phyloP scores from a whole-genome alignment of 2,113 vertebrate genomes.

The Polypterus senegalus region DNA sequence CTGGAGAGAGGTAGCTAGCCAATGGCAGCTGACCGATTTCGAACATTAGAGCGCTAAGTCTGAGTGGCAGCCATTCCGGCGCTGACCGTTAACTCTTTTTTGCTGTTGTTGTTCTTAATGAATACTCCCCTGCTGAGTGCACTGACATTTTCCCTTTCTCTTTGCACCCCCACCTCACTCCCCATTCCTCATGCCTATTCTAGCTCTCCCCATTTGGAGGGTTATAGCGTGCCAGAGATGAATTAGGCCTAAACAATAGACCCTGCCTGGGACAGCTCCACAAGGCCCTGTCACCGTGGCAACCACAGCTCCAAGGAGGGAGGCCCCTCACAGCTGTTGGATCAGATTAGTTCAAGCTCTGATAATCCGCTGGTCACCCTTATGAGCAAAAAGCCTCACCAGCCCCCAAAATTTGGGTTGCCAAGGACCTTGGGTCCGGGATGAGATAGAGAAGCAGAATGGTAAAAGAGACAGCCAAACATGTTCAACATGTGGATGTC shows the following conservation, averaged over 20 bases:
- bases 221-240: conserved; percentile 43
- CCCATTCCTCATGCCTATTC: conserved; percentile 23
- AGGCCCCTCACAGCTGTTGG: conserved; percentile 53
- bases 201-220: conserved; percentile 34
- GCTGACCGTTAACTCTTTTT: conserved; percentile 6
- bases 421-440: too few relatives aligned
- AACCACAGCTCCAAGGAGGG: conserved; percentile 47
- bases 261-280: conserved; percentile 48
- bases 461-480: too few relatives aligned
- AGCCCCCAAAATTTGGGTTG: too few relatives aligned
- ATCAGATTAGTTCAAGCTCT: conserved; percentile 49
- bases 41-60: not conserved
- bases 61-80: conserved; percentile 5
- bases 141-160: conserved; percentile 32
- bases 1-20: not conserved
- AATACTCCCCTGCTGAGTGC: conserved; percentile 30
- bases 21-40: not conserved
- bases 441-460: too few relatives aligned
- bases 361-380: conserved; percentile 20
- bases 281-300: conserved; percentile 42
- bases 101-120: not conserved
- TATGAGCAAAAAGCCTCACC: not conserved
- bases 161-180: conserved; percentile 27
- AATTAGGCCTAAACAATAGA: conserved; percentile 60
- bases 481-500: too few relatives aligned